These are phyloP conservation scores for Sphaeridia pumilis DNA, from an alignment of 2,888 invertebrate genomes.

Conservation along the genomic window DNA sequence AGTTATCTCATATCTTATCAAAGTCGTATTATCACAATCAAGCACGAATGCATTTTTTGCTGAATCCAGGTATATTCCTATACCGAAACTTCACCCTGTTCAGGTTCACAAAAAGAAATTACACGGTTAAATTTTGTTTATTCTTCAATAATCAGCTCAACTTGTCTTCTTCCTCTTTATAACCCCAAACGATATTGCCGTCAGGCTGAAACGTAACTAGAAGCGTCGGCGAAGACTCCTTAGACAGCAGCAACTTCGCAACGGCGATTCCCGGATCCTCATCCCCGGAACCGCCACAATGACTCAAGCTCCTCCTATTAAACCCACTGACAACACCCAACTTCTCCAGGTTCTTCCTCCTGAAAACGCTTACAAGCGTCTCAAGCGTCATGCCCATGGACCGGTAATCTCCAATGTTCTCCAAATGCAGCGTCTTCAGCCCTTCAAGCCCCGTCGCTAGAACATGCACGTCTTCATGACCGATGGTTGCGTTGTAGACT, in stretches of 20 bases:
- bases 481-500: constrained; percentile 8
- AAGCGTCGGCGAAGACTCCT: constrained; percentile 2
- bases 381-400: constrained; percentile 7
- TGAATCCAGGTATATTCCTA: too few relatives aligned
- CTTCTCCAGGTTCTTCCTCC: constrained; percentile 1
- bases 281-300: not conserved
- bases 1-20: too few relatives aligned
- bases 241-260: not conserved
- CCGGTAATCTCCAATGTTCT: constrained; percentile 11
- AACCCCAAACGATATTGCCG: constrained; percentile 12
- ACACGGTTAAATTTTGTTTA: too few relatives aligned
- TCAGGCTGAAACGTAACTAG: constrained; percentile 10
- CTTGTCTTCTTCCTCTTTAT: constrained; percentile 11
- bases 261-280: constrained; percentile 5
- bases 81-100: too few relatives aligned
- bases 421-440: constrained; percentile 10
- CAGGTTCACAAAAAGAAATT: too few relatives aligned
- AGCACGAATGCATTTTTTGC: too few relatives aligned
- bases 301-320: constrained; percentile 6
- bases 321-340: constrained; percentile 10
- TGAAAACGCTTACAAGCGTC: not conserved
- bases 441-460: constrained; percentile 1
- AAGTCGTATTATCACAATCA: too few relatives aligned
- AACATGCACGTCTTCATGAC: constrained; percentile 1
- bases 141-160: constrained; percentile 8